Evolutionary conservation across 2,113 vertebrate genomes (phyloP).

Genomic region (Scophthalmus maximus): DNA sequence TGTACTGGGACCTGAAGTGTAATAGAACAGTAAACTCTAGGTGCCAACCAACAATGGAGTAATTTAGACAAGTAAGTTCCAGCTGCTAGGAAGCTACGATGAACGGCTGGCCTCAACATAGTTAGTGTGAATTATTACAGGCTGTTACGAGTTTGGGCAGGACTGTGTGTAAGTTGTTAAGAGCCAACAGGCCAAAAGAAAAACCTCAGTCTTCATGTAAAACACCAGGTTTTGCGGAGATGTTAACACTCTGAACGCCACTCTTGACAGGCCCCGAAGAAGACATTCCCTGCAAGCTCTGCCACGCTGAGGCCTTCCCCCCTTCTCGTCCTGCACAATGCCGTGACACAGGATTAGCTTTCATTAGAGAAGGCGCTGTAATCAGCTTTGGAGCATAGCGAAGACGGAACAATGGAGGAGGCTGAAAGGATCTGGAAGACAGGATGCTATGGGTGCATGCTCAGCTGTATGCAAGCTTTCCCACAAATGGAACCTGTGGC

Average conservation of each 20-base stretch:
- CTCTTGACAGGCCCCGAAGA: conserved; percentile 72
- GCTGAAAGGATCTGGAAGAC: conserved; percentile 71
- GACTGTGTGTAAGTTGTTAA: not conserved
- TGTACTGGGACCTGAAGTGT: not conserved
- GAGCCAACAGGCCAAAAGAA: not conserved
- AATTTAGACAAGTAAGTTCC: conserved; percentile 1
- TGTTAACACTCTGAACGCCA: conserved; percentile 51
- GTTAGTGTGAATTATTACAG: conserved; percentile 14
- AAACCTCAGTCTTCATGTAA: conserved; percentile 26
- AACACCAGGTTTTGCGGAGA: conserved; percentile 48
- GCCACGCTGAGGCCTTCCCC: conserved; percentile 44
- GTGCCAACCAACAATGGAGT: conserved; percentile 1
- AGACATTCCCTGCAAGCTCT: conserved; percentile 72
- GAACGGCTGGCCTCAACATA: not conserved
- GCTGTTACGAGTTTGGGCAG: not conserved
- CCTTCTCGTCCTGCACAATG: conserved; percentile 51
- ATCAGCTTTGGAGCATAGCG: conserved; percentile 78
- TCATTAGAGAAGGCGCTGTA: conserved; percentile 77
- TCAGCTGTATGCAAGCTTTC: conserved; percentile 37
- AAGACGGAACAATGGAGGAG: conserved; percentile 70
- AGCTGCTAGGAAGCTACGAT: not conserved
- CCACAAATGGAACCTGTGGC: conserved; percentile 41
- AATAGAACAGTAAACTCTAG: not conserved
- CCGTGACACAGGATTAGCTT: conserved; percentile 81
- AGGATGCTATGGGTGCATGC: conserved; percentile 41